Evolutionary conservation across 2,797 vertebrate species (phyloP).

Genomic region (Anguilla megastoma): DNA sequence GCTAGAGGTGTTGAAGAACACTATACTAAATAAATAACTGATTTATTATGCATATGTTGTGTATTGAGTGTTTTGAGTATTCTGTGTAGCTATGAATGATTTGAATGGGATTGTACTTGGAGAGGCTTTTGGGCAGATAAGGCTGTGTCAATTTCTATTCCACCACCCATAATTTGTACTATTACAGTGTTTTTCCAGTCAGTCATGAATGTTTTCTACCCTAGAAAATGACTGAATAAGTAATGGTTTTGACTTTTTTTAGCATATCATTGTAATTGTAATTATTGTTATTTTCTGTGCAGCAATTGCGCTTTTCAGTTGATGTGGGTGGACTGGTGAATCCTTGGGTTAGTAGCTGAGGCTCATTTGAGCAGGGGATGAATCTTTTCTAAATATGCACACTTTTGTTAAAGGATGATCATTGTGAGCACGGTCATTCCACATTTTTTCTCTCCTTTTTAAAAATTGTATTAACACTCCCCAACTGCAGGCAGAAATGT

Average conservation of each 20-base stretch:
- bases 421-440: too few species aligned
- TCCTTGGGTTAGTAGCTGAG: neutral
- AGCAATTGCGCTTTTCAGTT: constrained; percentile 29
- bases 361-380: constrained; percentile 6
- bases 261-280: neutral
- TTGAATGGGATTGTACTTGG: neutral
- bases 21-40: neutral
- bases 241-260: constrained; percentile 32
- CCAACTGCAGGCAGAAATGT: too few species aligned
- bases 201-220: constrained; percentile 40
- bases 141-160: neutral
- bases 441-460: too few species aligned
- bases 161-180: neutral
- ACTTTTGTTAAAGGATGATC: too few species aligned
- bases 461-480: too few species aligned
- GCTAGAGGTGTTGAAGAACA: neutral
- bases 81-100: neutral
- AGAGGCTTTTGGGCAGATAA: neutral
- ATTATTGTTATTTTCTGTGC: constrained; percentile 21
- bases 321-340: constrained; percentile 42
- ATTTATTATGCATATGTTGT: neutral
- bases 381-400: too few species aligned
- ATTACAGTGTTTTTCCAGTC: constrained; percentile 36
- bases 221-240: constrained; percentile 54
- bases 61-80: neutral